Evolutionary conservation across 2,797 vertebrate species (phyloP).

Genomic region (Poecilia picta): DNA sequence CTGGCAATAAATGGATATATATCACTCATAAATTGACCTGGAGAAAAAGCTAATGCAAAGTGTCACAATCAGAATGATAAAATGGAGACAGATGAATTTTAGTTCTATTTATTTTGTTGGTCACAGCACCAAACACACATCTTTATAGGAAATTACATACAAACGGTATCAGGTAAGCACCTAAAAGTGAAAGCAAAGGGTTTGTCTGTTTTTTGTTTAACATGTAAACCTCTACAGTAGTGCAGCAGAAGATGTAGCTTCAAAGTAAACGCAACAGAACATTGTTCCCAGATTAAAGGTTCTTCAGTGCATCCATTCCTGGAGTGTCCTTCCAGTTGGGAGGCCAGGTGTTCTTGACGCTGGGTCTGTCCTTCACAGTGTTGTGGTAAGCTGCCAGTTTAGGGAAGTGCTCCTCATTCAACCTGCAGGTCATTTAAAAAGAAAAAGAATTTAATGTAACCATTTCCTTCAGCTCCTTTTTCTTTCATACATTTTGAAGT

Average conservation of each 20-base stretch:
- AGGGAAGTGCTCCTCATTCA: slow-evolving; percentile 68
- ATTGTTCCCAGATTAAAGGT: slow-evolving; percentile 56
- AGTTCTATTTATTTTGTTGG: slow-evolving; percentile 27
- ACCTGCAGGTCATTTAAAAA: slow-evolving; percentile 40
- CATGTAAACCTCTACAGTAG: not conserved
- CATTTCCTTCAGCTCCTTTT: not conserved
- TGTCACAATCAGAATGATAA: not conserved
- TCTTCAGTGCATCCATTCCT: slow-evolving; percentile 47
- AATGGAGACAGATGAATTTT: not conserved
- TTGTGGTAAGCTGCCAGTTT: slow-evolving; percentile 74
- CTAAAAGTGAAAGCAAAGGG: not conserved
- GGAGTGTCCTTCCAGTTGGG: slow-evolving; percentile 68
- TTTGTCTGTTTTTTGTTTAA: not conserved
- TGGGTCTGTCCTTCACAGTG: slow-evolving; percentile 73
- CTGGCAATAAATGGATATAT: not conserved
- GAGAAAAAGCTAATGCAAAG: not conserved
- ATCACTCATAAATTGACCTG: not conserved
- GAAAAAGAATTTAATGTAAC: not conserved
- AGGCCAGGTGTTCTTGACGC: slow-evolving; percentile 76
- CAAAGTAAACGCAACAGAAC: not conserved
- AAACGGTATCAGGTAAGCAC: not conserved
- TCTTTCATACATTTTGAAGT: not conserved
- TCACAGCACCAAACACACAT: slow-evolving; percentile 5
- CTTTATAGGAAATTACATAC: not conserved
- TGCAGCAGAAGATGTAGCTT: slow-evolving; percentile 16